These are phyloP conservation scores for Mustela nigripes DNA, from an alignment of 2,113 vertebrate genomes.

Conservation along the genomic window DNA sequence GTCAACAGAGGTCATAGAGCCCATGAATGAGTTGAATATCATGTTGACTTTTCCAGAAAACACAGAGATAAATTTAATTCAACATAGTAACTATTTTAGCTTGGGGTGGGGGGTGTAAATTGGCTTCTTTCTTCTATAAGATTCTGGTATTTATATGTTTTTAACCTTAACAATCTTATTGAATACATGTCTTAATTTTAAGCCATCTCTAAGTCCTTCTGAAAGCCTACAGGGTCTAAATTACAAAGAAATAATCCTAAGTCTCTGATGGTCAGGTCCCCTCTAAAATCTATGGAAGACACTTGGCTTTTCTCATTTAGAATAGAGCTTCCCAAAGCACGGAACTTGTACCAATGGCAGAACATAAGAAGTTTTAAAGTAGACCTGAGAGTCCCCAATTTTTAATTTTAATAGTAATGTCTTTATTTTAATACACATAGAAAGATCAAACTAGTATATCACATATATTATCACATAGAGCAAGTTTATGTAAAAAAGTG, in stretches of 20 bases:
- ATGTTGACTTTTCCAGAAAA: conserved; percentile 72
- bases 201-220: conserved; percentile 2
- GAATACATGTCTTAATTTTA: conserved; percentile 40
- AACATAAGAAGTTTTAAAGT: not conserved
- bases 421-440: conserved; percentile 29
- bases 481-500: not conserved
- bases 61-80: conserved; percentile 73
- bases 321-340: not conserved
- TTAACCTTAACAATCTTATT: conserved; percentile 51
- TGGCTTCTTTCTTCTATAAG: conserved; percentile 31
- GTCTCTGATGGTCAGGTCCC: not conserved
- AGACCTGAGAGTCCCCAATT: not conserved
- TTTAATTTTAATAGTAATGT: conserved; percentile 35
- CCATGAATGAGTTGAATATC: conserved; percentile 55
- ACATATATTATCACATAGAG: not conserved
- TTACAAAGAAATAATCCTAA: conserved; percentile 51
- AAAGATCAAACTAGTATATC: not conserved
- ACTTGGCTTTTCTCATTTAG: not conserved
- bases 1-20: conserved; percentile 61
- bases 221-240: not conserved
- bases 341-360: not conserved
- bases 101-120: conserved; percentile 12
- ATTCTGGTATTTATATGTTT: conserved; percentile 25
- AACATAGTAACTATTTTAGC: conserved; percentile 56
- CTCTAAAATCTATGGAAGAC: not conserved